Percentiles rank a stretch among this genome's conserved stretches.
phyloP scores from a whole-genome alignment of 2,888 invertebrate species.

The Agrotis ipsilon region DNA sequence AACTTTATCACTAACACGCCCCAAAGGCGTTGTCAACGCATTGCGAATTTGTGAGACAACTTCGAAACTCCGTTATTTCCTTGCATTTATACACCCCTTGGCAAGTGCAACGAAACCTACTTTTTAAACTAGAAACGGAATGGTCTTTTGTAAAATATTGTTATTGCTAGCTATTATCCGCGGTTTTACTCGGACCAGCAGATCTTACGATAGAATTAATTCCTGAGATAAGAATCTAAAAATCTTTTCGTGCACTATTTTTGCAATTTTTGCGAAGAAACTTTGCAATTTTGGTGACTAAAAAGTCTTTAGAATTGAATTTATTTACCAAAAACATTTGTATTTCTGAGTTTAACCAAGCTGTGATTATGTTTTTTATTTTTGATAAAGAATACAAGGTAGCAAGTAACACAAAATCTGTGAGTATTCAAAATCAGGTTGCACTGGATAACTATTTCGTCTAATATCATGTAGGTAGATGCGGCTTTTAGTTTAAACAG shows the following conservation, averaged over 20 bases:
- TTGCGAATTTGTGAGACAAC: constrained; percentile 5
- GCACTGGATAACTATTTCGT: too few species aligned
- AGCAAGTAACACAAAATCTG: too few species aligned
- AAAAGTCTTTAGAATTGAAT: not conserved
- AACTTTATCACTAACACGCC: not conserved
- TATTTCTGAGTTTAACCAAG: too few species aligned
- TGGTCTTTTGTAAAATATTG: constrained; percentile 42
- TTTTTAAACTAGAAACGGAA: constrained; percentile 44
- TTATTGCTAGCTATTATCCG: constrained; percentile 47
- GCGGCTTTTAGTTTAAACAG: too few species aligned
- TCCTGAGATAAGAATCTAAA: constrained; percentile 36
- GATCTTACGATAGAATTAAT: constrained; percentile 39
- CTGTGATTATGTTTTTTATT: too few species aligned
- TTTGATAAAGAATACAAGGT: too few species aligned
- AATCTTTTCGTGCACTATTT: constrained; percentile 18
- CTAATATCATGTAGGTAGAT: too few species aligned
- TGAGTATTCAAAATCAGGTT: too few species aligned
- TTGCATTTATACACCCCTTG: constrained; percentile 23
- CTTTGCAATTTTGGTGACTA: not conserved
- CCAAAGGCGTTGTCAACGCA: constrained; percentile 5
- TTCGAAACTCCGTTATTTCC: constrained; percentile 21
- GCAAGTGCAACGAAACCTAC: constrained; percentile 45
- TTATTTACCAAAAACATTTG: too few species aligned
- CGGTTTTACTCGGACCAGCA: constrained; percentile 28
- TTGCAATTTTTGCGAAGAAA: constrained; percentile 17